A percentile compares a stretch with the other conserved stretches of the same genome.
phyloP scores from a whole-genome alignment of 2,888 invertebrate genomes.

The Drymonia ruficornis region DNA sequence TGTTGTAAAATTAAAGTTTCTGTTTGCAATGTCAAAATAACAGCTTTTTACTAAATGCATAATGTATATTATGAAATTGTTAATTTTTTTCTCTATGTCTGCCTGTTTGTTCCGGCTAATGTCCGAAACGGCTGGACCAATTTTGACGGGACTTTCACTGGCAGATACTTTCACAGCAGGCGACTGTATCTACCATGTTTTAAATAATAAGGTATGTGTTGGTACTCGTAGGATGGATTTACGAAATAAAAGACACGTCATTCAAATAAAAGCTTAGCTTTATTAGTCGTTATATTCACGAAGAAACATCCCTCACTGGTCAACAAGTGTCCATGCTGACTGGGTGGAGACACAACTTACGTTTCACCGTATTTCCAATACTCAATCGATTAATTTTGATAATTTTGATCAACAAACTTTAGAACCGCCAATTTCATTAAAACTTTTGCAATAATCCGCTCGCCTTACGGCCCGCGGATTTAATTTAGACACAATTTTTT shows the following conservation, averaged over 20 bases:
- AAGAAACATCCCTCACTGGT: constrained; percentile 84
- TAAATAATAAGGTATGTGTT: no score
- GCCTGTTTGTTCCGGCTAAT: no score
- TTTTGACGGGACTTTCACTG: no score
- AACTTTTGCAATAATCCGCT: constrained; percentile 57
- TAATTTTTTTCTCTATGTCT: no score
- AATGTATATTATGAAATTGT: no score
- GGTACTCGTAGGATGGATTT: neutral
- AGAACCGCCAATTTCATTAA: constrained; percentile 51
- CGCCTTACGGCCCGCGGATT: constrained; percentile 40
- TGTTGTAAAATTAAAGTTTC: no score
- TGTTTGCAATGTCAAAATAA: no score
- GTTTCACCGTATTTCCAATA: constrained; percentile 61
- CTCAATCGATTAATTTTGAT: constrained; percentile 67
- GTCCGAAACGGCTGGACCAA: no score
- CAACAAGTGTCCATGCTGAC: constrained; percentile 78
- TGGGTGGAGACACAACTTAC: constrained; percentile 67
- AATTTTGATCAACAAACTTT: constrained; percentile 66
- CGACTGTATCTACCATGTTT: no score
- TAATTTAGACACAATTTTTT: constrained; percentile 70
- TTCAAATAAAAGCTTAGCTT: constrained; percentile 91
- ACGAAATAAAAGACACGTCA: constrained; percentile 66
- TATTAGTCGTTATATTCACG: constrained; percentile 90
- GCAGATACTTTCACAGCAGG: no score
- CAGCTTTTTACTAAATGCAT: no score